These are phyloP conservation scores for Amphimedon queenslandica DNA, from an alignment of 37 sponge, comb jelly and placozoan genomes.

Conservation along the genomic window DNA sequence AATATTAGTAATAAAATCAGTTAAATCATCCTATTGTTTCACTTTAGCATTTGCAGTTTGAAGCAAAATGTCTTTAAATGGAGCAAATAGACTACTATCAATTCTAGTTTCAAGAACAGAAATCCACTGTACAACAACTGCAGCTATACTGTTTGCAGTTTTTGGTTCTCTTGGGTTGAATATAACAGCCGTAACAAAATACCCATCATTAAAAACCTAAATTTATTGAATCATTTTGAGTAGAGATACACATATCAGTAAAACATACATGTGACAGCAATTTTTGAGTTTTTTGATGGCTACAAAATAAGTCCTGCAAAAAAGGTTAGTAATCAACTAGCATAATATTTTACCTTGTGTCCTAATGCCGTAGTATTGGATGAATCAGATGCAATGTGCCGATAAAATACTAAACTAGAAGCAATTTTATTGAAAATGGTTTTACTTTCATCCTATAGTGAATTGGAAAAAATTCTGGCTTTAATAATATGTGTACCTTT, in stretches of 20 bases:
- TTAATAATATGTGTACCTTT: background rate
- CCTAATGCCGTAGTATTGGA: too few relatives aligned
- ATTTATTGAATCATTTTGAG: too few relatives aligned
- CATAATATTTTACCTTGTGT: too few relatives aligned
- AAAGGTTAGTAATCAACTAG: too few relatives aligned
- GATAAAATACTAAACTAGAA: background rate
- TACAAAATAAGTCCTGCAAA: too few relatives aligned
- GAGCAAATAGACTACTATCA: background rate
- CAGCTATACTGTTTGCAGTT: background rate
- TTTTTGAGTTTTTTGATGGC: too few relatives aligned
- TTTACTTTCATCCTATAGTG: too few relatives aligned
- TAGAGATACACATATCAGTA: too few relatives aligned
- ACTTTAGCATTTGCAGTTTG: background rate
- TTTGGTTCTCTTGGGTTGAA: background rate
- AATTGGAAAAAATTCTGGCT: too few relatives aligned
- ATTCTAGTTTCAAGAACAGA: background rate
- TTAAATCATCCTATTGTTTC: background rate
- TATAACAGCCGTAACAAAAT: background rate
- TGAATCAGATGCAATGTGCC: too few relatives aligned
- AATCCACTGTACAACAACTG: background rate
- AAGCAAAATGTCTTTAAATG: background rate
- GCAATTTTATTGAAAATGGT: background rate
- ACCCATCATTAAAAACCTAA: too few relatives aligned
- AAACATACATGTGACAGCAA: too few relatives aligned
- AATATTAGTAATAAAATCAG: background rate